Percentiles rank a stretch among this genome's conserved stretches.
Evolutionary conservation across 2,113 vertebrate species (phyloP).

Genomic region (Epinephelus fuscoguttatus): DNA sequence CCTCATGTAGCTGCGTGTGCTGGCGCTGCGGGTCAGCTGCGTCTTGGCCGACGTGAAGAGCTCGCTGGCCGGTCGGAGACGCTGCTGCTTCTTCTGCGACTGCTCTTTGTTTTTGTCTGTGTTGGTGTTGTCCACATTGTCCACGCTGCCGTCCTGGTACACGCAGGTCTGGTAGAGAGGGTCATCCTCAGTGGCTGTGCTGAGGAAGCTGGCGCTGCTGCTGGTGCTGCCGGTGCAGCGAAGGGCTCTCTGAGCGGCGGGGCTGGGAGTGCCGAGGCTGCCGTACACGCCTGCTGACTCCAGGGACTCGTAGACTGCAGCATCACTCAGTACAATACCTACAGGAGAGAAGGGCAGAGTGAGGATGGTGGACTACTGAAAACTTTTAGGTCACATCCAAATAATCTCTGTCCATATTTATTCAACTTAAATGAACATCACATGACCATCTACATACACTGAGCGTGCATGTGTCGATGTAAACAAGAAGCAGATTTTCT

Average conservation of each 20-base stretch:
- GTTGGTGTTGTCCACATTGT: constrained; percentile 23
- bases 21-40: constrained; percentile 86
- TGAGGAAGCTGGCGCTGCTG: constrained; percentile 86
- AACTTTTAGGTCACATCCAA: no score
- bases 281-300: constrained; percentile 92
- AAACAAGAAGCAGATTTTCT: no score
- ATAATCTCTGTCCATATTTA: no score
- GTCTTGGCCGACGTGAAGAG: constrained; percentile 81
- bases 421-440: no score
- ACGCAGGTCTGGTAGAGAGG: constrained; percentile 94
- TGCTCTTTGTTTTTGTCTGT: constrained; percentile 41
- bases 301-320: constrained; percentile 92
- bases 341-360: constrained; percentile 9
- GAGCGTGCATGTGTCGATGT: no score
- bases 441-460: no score
- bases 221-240: constrained; percentile 79
- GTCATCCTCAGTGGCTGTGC: constrained; percentile 85
- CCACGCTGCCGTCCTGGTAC: constrained; percentile 72
- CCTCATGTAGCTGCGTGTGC: constrained; percentile 87
- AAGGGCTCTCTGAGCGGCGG: constrained; percentile 71
- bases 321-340: constrained; percentile 95
- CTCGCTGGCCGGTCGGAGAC: constrained; percentile 80
- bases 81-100: constrained; percentile 41
- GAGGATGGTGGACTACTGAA: constrained; percentile 1
- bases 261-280: constrained; percentile 86